These are phyloP conservation scores for Brachylomia viminalis DNA, from an alignment of 2,888 invertebrate genomes.

Conservation along the genomic window DNA sequence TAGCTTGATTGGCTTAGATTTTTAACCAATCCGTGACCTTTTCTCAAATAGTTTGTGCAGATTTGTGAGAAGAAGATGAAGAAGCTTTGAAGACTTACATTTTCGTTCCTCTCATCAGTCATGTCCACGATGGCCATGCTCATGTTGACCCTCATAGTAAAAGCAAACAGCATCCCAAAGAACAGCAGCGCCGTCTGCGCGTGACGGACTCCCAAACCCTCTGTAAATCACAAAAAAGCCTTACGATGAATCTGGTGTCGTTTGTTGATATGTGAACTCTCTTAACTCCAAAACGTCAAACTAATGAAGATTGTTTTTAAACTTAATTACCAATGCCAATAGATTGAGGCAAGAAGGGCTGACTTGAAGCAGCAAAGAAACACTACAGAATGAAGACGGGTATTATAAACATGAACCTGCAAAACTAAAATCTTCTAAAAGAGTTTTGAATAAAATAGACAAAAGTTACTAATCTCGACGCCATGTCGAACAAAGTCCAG, in stretches of 20 bases:
- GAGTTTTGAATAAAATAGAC: neutral
- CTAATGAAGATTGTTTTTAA: too few relatives aligned
- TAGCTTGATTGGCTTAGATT: neutral
- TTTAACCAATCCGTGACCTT: neutral
- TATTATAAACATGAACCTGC: neutral
- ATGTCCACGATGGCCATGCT: constrained; percentile 93
- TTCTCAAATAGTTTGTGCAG: neutral
- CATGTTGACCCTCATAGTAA: constrained; percentile 92
- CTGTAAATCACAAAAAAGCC: constrained; percentile 56
- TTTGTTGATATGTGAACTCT: neutral
- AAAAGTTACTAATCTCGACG: too few relatives aligned
- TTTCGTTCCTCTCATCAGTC: constrained; percentile 81
- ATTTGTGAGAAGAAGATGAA: neutral
- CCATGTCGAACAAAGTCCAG: neutral
- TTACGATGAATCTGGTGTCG: neutral
- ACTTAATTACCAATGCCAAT: neutral
- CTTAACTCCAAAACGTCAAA: neutral
- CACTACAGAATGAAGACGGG: too few relatives aligned
- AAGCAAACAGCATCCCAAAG: constrained; percentile 90
- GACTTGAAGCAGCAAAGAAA: neutral
- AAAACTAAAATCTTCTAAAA: neutral
- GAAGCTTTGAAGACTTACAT: constrained; percentile 60
- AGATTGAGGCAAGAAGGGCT: neutral
- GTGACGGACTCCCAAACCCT: constrained; percentile 89
- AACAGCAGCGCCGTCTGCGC: constrained; percentile 90